Evolutionary conservation across 2,888 invertebrate species (phyloP).

Genomic region (Meteorus colon): DNA sequence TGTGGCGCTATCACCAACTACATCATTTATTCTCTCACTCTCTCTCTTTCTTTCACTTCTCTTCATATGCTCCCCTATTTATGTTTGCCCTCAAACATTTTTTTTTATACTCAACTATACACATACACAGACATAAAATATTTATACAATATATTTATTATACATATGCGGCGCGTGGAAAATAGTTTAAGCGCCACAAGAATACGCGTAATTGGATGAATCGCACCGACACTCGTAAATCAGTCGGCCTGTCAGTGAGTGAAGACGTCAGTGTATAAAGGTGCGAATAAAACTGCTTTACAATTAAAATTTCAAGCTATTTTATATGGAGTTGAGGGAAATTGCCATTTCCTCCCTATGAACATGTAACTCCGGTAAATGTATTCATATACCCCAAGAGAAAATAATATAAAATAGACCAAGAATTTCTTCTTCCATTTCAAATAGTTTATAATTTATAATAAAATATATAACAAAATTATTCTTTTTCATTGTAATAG

Average conservation of each 20-base stretch:
- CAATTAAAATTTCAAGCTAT: constrained; percentile 43
- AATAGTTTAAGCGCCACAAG: constrained; percentile 35
- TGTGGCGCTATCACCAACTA: constrained; percentile 44
- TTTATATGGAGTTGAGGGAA: constrained; percentile 32
- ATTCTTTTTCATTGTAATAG: too few species aligned
- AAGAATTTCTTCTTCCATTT: not conserved
- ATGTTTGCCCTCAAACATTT: not conserved
- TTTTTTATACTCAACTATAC: not conserved
- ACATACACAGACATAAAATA: not conserved
- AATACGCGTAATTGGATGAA: constrained; percentile 45
- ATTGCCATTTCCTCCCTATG: constrained; percentile 30
- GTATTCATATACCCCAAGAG: not conserved
- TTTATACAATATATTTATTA: not conserved
- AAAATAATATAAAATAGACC: not conserved
- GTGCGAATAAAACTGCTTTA: constrained; percentile 41
- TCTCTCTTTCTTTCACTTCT: not conserved
- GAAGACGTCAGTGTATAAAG: constrained; percentile 40
- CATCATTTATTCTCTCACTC: not conserved
- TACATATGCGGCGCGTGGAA: constrained; percentile 36
- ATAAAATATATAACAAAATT: too few species aligned
- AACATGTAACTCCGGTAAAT: constrained; percentile 22
- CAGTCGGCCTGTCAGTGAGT: constrained; percentile 37
- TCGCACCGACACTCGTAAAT: constrained; percentile 40
- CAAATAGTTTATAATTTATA: too few species aligned
- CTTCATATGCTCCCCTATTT: not conserved